phyloP scores from a whole-genome alignment of 2,888 invertebrate species.

The Lacanobia oleracea region DNA sequence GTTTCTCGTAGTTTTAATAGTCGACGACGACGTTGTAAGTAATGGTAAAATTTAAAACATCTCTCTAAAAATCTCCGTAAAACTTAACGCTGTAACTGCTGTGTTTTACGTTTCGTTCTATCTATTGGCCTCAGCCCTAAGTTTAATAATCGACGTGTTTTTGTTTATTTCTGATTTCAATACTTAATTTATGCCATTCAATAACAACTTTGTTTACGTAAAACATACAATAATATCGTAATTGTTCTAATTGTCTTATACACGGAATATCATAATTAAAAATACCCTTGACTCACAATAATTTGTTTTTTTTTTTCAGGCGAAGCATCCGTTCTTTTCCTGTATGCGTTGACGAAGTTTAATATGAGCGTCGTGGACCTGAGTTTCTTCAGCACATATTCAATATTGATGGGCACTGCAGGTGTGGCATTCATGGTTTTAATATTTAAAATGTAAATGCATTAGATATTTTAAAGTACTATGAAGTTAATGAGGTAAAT shows the following conservation, averaged over 20 bases:
- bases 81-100: too few species aligned
- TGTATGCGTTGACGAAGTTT: conserved; percentile 88
- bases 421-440: conserved; percentile 75
- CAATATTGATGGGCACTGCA: conserved; percentile 85
- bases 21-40: too few species aligned
- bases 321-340: conserved; percentile 86
- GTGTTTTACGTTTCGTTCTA: too few species aligned
- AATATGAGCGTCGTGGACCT: conserved; percentile 88
- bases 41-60: too few species aligned
- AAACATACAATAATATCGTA: conserved; percentile 18
- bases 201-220: conserved; percentile 1
- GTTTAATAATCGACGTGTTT: conserved; percentile 1
- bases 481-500: neutral
- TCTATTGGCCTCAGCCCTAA: too few species aligned
- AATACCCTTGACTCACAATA: conserved; percentile 11
- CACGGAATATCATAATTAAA: conserved; percentile 15
- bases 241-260: conserved; percentile 4
- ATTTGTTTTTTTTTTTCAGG: conserved; percentile 82
- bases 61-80: too few species aligned
- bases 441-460: neutral
- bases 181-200: conserved; percentile 21
- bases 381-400: conserved; percentile 88
- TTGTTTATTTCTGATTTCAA: conserved; percentile 13
- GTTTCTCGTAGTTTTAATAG: neutral
- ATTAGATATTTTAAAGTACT: too few species aligned